Evolutionary conservation across 2,113 vertebrate genomes (phyloP), one percentile per base, ranked within the genome.

Genomic region (Limanda limanda): DNA sequence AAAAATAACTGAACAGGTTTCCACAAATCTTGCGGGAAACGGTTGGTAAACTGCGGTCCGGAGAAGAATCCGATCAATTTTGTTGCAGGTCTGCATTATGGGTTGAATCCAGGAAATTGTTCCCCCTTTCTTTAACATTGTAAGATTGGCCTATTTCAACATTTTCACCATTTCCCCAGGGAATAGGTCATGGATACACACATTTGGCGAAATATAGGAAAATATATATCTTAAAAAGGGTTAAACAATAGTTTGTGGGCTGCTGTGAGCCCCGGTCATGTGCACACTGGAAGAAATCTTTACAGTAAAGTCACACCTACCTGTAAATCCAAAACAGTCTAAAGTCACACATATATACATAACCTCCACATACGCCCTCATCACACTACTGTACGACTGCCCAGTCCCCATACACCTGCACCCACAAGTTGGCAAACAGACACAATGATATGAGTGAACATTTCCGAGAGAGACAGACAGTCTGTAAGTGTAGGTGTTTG

Each of bases 291-390:
- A 51, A 9, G 57, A 25, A 61, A 65, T 37, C n/a, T 74, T 62
- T 72, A 76, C 65, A 40, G 47, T 75, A 71, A 65, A 82, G 48
- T 89, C 81, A 68, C 88, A 83, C 57, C 20, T 78, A 60, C 24
- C 6, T 55, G 57, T 64, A 58, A 73, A 79, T 77, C 58, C 73
- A 67, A 85, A 89, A 76, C 76, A 70, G 13, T 5, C 31, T 35
- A 42, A 57, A 79, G 42, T 88, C 75, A 84, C 77, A 73, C 57
- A 7, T 74, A 80, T 82, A 78, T 71, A 71, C 62, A 68, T 71
- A 86, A 51, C 15, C 51, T 18, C 24, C 24, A 15, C 51, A 14
- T 10, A 47, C 74, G 20, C 74, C 58, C 35, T 47, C 73, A 58
- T 82, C 78, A 78, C 81, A 86, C 88, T 25, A 2, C 62, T 24